phyloP scores from a whole-genome alignment of 2,888 invertebrate species.

The Plutella xylostella region DNA sequence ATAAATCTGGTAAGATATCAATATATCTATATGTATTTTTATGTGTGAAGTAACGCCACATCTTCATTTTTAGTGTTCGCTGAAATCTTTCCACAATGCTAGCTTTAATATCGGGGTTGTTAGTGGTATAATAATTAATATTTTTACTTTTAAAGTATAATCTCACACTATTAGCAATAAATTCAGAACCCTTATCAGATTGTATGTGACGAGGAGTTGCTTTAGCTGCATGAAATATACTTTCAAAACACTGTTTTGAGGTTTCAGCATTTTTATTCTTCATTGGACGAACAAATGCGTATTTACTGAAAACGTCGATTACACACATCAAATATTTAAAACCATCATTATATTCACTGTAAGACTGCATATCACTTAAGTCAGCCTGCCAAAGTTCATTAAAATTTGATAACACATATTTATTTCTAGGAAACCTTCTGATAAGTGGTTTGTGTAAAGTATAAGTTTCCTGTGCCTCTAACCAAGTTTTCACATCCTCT shows the following conservation, averaged over 20 bases:
- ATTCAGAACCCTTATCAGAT: constrained; percentile 20
- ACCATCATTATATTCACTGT: constrained; percentile 18
- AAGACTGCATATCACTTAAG: constrained; percentile 17
- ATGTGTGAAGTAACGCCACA: constrained; percentile 21
- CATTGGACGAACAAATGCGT: constrained; percentile 16
- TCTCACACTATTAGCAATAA: constrained; percentile 18
- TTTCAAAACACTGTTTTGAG: constrained; percentile 18
- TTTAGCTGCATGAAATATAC: constrained; percentile 18
- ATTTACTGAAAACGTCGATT: constrained; percentile 20
- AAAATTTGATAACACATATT: constrained; percentile 18
- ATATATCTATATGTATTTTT: constrained; percentile 11
- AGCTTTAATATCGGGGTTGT: constrained; percentile 22
- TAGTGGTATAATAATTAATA: constrained; percentile 19
- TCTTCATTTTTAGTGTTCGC: constrained; percentile 22
- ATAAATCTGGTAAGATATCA: constrained; percentile 10
- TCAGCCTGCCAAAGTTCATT: constrained; percentile 19
- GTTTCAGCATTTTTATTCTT: constrained; percentile 18
- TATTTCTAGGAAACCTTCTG: constrained; percentile 15
- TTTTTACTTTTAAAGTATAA: constrained; percentile 16
- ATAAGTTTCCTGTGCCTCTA: constrained; percentile 20
- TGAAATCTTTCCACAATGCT: constrained; percentile 23
- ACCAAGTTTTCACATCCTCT: constrained; percentile 17
- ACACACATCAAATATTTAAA: constrained; percentile 19
- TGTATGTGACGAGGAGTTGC: constrained; percentile 16
- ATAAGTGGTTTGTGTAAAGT: constrained; percentile 20